Base-by-base conservation (phyloP, 2,797 vertebrate species). In the Chelidonichthys spinosus region DNA sequence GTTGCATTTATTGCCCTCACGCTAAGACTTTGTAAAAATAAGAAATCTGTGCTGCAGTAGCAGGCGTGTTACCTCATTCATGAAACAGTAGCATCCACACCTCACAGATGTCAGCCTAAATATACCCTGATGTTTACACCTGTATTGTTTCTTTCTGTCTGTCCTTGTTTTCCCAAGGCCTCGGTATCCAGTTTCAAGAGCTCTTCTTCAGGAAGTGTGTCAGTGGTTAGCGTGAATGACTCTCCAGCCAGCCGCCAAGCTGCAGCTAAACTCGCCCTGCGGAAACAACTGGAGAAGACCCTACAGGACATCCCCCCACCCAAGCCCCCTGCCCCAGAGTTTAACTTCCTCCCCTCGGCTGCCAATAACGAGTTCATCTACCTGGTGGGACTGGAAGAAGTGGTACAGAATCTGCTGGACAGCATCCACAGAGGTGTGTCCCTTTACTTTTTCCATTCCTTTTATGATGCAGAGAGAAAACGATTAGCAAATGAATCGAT, bases 291-390 rank as follows among this genome's bases (percentile, higher is more conserved):
- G 90, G 98, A 99, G 91, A 99, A 99, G 85, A 97, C 97, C 0
- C 94, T 99, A 50, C 82, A 99, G 80, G 97, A 99, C 92, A 99
- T 99, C 32, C 97, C 98, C 1, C 96, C 97, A 0, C 97, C 98
- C n/a, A 98, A 98, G 37, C 97, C 97, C 0, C 96, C 96, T 0
- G 95, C 97, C 0, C 97, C 97, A 0, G 96, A 97, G 87, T 96
- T 99, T 88, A 97, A 95, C 87, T 99, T 99, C 90, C 90, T 98
- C 87, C 98, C 98, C 2, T 98, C 98, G 0, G 97, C 98, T 0
- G 98, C 97, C 74, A 99, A 98, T 75, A 98, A 98, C 2, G 97
- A 99, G 92, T 99, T 99, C 77, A 98, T 99, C 87, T 99, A 98
- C 92, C 91, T 99, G 86, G 96, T 99, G 2, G 98, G 98, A 7